These are phyloP conservation scores for Pasiphila rectangulata DNA, from an alignment of 2,888 invertebrate species.

Conservation along the genomic window DNA sequence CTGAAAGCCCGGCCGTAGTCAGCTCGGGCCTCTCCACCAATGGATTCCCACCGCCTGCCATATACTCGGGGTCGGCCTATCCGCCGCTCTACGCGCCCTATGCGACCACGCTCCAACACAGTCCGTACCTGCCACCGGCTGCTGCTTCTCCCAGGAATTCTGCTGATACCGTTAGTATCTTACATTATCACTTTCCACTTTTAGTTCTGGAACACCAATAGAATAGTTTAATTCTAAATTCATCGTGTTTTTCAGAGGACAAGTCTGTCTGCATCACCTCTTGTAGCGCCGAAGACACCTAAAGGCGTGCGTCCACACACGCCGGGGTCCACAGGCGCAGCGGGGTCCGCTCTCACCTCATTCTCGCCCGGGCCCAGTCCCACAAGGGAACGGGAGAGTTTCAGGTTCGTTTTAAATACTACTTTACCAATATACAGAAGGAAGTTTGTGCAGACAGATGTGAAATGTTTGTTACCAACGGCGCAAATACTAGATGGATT, in stretches of 20 bases:
- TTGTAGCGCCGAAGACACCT: conserved; percentile 76
- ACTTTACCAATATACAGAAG: no score
- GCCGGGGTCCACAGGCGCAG: conserved; percentile 68
- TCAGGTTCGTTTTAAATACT: conserved; percentile 89
- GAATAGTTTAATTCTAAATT: not conserved
- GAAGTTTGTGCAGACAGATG: no score
- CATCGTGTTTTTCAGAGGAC: conserved; percentile 58
- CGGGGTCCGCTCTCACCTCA: conserved; percentile 68
- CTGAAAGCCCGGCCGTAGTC: conserved; percentile 62
- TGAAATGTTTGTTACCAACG: no score
- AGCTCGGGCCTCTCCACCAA: conserved; percentile 85
- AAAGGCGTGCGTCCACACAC: conserved; percentile 74
- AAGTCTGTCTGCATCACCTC: conserved; percentile 70
- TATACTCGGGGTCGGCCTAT: conserved; percentile 82
- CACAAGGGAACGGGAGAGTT: conserved; percentile 90
- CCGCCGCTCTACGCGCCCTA: conserved; percentile 90
- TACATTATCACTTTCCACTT: no score
- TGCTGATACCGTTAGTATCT: conserved; percentile 71
- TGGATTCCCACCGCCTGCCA: conserved; percentile 83
- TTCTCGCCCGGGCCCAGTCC: conserved; percentile 91
- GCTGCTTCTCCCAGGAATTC: conserved; percentile 83
- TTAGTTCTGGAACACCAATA: no score
- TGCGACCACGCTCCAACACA: conserved; percentile 85
- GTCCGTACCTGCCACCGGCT: conserved; percentile 85
- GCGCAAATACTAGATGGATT: no score